Evolutionary conservation across 2,113 vertebrate genomes (phyloP).

Genomic region (Machaerirhynchus nigripectus): DNA sequence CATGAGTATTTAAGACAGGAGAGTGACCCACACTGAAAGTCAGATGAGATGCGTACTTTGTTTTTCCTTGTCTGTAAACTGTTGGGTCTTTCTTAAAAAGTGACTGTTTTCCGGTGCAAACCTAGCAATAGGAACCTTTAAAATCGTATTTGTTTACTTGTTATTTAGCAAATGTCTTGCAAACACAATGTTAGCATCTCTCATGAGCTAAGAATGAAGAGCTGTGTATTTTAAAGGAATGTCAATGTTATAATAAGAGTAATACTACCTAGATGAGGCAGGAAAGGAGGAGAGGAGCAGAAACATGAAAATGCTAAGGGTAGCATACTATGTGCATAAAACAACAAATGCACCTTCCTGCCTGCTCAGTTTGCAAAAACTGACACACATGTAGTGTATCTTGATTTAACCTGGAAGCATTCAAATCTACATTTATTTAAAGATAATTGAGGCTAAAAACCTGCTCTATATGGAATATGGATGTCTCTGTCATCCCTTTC

Average conservation of each 20-base stretch:
- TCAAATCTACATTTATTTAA: neutral
- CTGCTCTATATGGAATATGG: neutral
- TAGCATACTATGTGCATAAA: neutral
- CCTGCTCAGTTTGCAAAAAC: neutral
- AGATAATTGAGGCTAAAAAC: neutral
- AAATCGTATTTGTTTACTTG: neutral
- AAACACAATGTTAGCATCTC: neutral
- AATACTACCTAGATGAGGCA: neutral
- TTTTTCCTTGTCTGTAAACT: neutral
- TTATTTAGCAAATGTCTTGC: neutral
- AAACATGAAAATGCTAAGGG: neutral
- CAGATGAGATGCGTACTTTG: neutral
- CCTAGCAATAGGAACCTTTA: neutral
- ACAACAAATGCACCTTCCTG: neutral
- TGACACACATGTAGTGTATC: fast-evolving
- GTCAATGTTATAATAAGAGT: neutral
- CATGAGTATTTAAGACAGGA: neutral
- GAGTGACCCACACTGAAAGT: neutral
- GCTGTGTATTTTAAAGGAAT: neutral
- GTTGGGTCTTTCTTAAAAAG: neutral
- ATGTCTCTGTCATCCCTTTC: neutral
- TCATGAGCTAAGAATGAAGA: neutral
- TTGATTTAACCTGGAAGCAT: neutral
- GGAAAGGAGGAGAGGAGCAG: neutral
- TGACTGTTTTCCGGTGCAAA: neutral